Evolutionary conservation across 2,888 invertebrate genomes (phyloP).

Genomic region (Cacoxenus indagator): DNA sequence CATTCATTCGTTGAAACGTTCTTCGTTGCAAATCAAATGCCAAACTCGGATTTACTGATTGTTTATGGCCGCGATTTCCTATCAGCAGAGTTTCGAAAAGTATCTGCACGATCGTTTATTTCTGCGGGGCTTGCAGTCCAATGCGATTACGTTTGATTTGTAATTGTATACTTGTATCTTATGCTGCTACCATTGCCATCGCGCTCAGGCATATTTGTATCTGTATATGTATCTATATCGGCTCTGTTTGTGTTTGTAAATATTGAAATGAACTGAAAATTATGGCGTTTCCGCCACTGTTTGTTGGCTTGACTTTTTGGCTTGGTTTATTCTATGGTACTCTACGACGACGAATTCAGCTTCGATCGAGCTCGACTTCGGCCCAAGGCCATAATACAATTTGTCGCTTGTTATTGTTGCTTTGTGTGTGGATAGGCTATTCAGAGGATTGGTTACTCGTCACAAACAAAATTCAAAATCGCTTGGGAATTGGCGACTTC

Average conservation of each 20-base stretch:
- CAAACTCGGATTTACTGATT: slow-evolving; percentile 17
- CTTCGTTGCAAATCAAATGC: slow-evolving; percentile 16
- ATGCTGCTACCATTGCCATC: neutral
- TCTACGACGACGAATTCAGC: no score
- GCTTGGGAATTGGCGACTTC: no score
- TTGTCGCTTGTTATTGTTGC: no score
- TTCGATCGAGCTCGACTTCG: neutral
- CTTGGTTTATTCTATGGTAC: slow-evolving; percentile 26
- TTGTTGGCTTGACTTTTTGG: slow-evolving; percentile 13
- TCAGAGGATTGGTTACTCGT: no score
- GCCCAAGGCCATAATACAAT: neutral
- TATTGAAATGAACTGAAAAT: slow-evolving; percentile 31
- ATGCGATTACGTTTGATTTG: slow-evolving; percentile 57
- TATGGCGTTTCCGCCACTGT: slow-evolving; percentile 23
- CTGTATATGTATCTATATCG: no score
- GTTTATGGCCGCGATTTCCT: slow-evolving; percentile 28
- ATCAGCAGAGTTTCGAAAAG: neutral
- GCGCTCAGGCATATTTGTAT: no score
- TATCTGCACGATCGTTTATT: slow-evolving; percentile 33
- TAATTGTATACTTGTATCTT: slow-evolving; percentile 26
- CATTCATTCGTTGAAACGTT: slow-evolving; percentile 5
- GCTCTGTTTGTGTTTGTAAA: no score
- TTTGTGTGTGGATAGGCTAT: no score
- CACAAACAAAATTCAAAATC: no score
- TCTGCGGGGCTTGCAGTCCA: slow-evolving; percentile 44